Percentiles rank a stretch among this genome's conserved stretches.
Conservation (phyloP, 2,888 invertebrate species). For the Idaea straminata region DNA sequence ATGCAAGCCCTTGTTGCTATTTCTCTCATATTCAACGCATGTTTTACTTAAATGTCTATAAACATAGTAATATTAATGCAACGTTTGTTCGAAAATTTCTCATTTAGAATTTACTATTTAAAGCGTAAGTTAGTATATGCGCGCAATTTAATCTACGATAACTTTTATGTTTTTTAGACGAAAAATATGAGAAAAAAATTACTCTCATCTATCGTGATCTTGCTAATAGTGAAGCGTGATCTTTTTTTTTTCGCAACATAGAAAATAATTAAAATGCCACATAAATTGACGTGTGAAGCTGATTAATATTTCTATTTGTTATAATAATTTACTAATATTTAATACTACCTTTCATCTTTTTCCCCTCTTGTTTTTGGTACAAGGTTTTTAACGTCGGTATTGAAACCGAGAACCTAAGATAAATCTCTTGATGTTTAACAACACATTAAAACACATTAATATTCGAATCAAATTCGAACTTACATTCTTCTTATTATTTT, state of each 20-base stretch:
- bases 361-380: background rate
- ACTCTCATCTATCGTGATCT: too few relatives aligned
- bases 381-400: background rate
- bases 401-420: background rate
- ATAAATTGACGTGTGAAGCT: background rate
- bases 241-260: too few relatives aligned
- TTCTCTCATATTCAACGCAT: background rate
- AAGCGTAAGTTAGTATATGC: too few relatives aligned
- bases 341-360: background rate
- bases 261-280: too few relatives aligned
- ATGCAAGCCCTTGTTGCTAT: background rate
- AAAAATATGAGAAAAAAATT: too few relatives aligned
- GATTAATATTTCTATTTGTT: background rate
- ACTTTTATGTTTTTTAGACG: too few relatives aligned
- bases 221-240: too few relatives aligned
- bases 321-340: background rate
- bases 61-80: background rate
- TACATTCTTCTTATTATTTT: background rate
- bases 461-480: background rate
- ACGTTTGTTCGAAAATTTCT: too few relatives aligned
- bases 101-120: too few relatives aligned
- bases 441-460: background rate
- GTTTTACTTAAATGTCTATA: background rate
- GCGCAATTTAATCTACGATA: too few relatives aligned
- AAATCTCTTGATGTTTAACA: background rate